Evolutionary conservation across 2,888 invertebrate species (phyloP).

Genomic region (Eristalis intricaria): DNA sequence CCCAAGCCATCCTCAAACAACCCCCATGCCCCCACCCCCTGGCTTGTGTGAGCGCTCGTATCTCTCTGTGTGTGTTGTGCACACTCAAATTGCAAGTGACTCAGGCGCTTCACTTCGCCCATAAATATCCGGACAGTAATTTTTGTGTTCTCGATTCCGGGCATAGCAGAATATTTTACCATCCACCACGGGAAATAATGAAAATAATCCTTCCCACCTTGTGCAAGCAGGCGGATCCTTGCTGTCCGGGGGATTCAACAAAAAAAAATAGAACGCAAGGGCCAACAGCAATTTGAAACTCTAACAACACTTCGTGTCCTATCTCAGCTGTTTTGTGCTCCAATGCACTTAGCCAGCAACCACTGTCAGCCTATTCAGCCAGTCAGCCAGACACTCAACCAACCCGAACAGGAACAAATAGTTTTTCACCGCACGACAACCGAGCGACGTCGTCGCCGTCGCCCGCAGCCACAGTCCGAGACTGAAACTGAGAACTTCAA

Average conservation of each 20-base stretch:
- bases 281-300: constrained; percentile 38
- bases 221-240: background rate
- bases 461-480: background rate
- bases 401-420: constrained; percentile 24
- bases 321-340: constrained; percentile 56
- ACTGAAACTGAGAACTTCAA: constrained; percentile 57
- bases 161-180: constrained; percentile 49
- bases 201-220: constrained; percentile 65
- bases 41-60: too few relatives aligned
- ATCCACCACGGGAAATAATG: constrained; percentile 61
- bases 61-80: background rate
- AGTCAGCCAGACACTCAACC: background rate
- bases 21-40: too few relatives aligned
- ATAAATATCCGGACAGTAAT: constrained; percentile 64
- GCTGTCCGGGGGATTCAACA: background rate
- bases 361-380: background rate
- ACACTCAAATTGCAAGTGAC: constrained; percentile 53
- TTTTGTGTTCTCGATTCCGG: constrained; percentile 59
- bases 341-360: background rate
- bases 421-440: constrained; percentile 32
- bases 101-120: constrained; percentile 50
- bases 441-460: background rate
- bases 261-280: background rate
- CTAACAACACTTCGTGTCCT: constrained; percentile 54
- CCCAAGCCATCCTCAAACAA: background rate